Base-by-base conservation (phyloP, 2,797 vertebrate species). In the Xerus rutilus region DNA sequence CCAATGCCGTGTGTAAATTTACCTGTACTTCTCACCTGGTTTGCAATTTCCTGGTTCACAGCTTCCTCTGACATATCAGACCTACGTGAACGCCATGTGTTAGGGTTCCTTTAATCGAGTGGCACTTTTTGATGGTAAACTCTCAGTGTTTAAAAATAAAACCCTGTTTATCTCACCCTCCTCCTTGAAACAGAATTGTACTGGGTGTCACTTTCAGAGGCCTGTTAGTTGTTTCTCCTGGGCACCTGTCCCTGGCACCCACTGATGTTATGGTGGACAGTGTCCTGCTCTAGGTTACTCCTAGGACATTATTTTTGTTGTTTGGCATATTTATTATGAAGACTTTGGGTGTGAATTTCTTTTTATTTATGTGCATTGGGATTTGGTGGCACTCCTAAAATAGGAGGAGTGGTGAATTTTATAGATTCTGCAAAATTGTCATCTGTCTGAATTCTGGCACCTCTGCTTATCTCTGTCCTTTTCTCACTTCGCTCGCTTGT, bases 1-100 rank as follows among this genome's bases (percentile, higher is more conserved):
- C 4, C 32, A 39, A 12, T 0, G 3, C 8, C 7, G 3, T 1
- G 14, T 8, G 0, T 21, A 17, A 17, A 4, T 70, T 13, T 20
- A 3, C n/a, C 35, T 28, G 18, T 70, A 23, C 30, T 76, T n/a
- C 62, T 32, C 10, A 28, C 20, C 14, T 45, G 20, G 12, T 70
- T 43, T 64, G 13, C 2, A 13, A 1, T 32, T 76, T 49, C 13
- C n/a, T 67, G 4, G n/a, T 1, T 18, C 21, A 12, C 2, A 3
- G 15, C 45, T 47, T 39, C 43, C 3, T 45, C 6, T 23, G 52
- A 0, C 23, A 3, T 7, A 11, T 25, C 5, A 12, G 9, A 77
- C n/a, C 2, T 65, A 3, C 0, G 4, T 1, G 9, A 35, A 76
- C 15, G 23, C 30, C 30, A 28, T 21, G 7, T 11, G 45, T 14